Conservation (phyloP, 2,113 vertebrate genomes). For the Hydrochoerus hydrochaeris region DNA sequence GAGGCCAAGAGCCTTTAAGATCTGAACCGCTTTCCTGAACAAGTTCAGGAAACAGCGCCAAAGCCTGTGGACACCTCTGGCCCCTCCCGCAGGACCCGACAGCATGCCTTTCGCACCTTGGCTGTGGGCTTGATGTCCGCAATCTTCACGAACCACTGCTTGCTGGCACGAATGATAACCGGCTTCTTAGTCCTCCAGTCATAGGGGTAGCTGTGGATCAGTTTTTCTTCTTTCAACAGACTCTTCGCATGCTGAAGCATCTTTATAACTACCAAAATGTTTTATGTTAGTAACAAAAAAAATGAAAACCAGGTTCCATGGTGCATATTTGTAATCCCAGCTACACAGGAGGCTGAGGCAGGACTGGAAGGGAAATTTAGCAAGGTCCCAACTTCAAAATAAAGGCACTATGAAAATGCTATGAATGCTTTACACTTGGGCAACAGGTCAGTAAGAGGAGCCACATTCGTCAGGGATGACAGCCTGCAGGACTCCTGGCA, state of each 20-base stretch:
- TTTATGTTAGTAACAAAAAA: background rate
- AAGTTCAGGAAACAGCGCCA: background rate
- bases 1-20: background rate
- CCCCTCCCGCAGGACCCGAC: rapidly evolving
- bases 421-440: background rate
- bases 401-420: background rate
- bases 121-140: conserved; percentile 91
- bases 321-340: background rate
- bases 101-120: conserved; percentile 86
- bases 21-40: background rate
- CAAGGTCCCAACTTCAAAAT: background rate
- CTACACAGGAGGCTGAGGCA: background rate
- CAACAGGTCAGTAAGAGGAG: background rate
- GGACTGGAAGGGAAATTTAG: background rate
- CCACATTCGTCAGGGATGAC: background rate
- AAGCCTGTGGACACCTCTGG: background rate
- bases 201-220: conserved; percentile 95
- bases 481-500: background rate
- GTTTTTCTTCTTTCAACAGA: conserved; percentile 93
- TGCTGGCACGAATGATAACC: conserved; percentile 95
- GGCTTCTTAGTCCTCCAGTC: conserved; percentile 98
- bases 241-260: conserved; percentile 91
- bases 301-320: too few species aligned
- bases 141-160: conserved; percentile 98
- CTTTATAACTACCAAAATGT: conserved; percentile 85